Evolutionary conservation across 2,113 vertebrate species (phyloP).

Genomic region (Burhinus bistriatus): DNA sequence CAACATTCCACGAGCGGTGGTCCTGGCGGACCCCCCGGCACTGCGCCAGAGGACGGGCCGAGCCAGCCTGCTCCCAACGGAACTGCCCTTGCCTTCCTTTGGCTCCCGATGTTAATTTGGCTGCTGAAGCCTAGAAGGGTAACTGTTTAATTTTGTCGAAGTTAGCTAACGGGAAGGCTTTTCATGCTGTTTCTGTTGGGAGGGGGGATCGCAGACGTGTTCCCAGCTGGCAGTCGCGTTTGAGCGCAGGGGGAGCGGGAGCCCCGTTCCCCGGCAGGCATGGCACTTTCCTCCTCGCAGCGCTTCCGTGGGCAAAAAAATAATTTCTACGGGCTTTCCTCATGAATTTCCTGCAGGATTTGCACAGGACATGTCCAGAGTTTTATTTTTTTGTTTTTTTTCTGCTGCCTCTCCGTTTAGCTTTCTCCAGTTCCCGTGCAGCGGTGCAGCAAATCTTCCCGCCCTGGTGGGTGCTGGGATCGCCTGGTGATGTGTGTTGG

Average conservation of each 20-base stretch:
- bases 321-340: not conserved
- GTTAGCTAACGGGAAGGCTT: not conserved
- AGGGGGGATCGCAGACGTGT: not conserved
- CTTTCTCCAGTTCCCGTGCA: not conserved
- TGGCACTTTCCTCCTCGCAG: rapidly evolving
- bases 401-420: not conserved
- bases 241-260: no score
- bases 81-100: not conserved
- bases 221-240: not conserved
- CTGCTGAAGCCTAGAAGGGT: not conserved
- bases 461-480: not conserved
- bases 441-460: no score
- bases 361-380: not conserved
- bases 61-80: rapidly evolving
- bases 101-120: not conserved
- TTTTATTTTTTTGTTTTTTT: no score
- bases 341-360: not conserved
- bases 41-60: not conserved
- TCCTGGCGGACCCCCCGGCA: not conserved
- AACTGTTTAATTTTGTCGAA: not conserved
- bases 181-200: rapidly evolving
- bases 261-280: not conserved
- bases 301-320: not conserved
- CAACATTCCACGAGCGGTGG: rapidly evolving
- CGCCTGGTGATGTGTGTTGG: not conserved